Evolutionary conservation across 1,140 invertebrate genomes (phyloP).

Genomic region (Calephelis nemesis): DNA sequence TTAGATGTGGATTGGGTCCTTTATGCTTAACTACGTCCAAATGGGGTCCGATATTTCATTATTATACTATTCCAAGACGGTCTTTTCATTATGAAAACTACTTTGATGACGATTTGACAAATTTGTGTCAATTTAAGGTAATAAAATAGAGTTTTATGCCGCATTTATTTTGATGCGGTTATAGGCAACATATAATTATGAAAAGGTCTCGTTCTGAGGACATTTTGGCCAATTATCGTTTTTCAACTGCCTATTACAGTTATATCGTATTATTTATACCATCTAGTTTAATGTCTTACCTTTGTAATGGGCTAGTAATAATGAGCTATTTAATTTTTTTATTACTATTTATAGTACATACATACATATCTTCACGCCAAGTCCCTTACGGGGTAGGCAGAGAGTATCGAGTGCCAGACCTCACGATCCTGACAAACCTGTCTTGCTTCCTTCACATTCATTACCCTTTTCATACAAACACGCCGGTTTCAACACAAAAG

Average conservation of each 20-base stretch:
- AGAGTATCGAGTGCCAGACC: too few relatives aligned
- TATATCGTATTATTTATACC: slow-evolving; percentile 25
- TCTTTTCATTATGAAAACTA: slow-evolving; percentile 47
- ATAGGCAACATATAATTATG: slow-evolving; percentile 59
- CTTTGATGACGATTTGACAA: slow-evolving; percentile 68
- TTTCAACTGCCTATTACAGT: slow-evolving; percentile 27
- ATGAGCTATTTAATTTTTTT: slow-evolving; percentile 11
- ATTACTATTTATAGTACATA: too few relatives aligned
- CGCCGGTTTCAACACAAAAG: too few relatives aligned
- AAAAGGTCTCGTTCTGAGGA: slow-evolving; percentile 45
- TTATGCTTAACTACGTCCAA: too few relatives aligned
- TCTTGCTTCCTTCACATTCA: too few relatives aligned
- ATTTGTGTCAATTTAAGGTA: slow-evolving; percentile 73
- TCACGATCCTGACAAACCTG: too few relatives aligned
- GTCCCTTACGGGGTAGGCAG: too few relatives aligned
- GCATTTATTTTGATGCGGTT: slow-evolving; percentile 73
- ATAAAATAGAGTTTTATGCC: slow-evolving; percentile 74
- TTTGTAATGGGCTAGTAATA: slow-evolving; percentile 7
- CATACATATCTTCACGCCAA: too few relatives aligned
- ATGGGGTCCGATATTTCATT: not conserved
- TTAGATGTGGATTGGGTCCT: too few relatives aligned
- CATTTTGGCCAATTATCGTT: slow-evolving; percentile 29
- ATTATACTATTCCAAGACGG: slow-evolving; percentile 23
- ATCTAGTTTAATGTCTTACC: slow-evolving; percentile 9
- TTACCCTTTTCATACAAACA: too few relatives aligned